Evolutionary conservation across 2,113 vertebrate genomes (phyloP).

Genomic region (Seriola quinqueradiata): DNA sequence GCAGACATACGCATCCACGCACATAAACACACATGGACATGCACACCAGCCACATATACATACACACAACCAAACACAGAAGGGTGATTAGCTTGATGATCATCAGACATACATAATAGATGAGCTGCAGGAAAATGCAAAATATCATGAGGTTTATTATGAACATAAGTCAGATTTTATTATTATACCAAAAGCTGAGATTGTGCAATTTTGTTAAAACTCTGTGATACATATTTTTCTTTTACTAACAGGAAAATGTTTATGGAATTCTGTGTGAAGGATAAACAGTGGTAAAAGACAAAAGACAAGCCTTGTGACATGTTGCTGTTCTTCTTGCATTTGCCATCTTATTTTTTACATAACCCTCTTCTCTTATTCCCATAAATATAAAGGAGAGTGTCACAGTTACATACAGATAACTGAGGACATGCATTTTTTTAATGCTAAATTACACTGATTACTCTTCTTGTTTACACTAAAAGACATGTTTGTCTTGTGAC

Average conservation of each 20-base stretch:
- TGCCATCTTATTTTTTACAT: neutral
- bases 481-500: neutral
- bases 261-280: neutral
- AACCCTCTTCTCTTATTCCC: neutral
- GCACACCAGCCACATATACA: conserved; percentile 35
- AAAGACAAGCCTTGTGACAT: neutral
- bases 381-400: neutral
- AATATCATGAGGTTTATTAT: conserved; percentile 7
- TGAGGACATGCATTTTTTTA: neutral
- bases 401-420: neutral
- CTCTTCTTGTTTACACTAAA: neutral
- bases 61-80: conserved; percentile 30
- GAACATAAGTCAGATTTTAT: conserved; percentile 15
- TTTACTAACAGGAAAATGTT: neutral
- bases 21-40: conserved; percentile 47
- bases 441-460: neutral
- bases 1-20: conserved; percentile 33
- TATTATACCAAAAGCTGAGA: neutral
- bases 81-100: conserved; percentile 50
- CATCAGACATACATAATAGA: conserved; percentile 30
- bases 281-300: neutral
- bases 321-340: neutral
- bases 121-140: conserved; percentile 2
- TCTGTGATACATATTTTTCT: neutral
- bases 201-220: neutral